Base-by-base conservation (phyloP, 2,113 vertebrate genomes). In the Hipposideros armiger region DNA sequence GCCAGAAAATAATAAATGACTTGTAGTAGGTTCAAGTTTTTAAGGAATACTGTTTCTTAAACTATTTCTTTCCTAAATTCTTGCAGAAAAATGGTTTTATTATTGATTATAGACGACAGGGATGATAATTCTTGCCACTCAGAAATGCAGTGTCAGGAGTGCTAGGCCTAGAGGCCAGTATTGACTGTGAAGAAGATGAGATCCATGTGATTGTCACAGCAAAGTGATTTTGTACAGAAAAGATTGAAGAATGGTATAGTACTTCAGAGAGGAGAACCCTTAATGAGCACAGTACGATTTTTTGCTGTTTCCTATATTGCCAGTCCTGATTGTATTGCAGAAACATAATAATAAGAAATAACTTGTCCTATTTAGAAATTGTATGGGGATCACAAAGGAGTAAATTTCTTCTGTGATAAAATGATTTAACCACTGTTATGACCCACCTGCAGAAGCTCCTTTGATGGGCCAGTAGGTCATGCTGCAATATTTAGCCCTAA, bases 31-130 rank as follows among this genome's bases (percentile, higher is more conserved):
- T 73, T 86, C 64, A 26, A 40, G 66, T 82, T 95, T 91, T 76
- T 84, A 89, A 94, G 47, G 92, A 86, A 66, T 32, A 58, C 28
- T 76, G 17, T 87, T 91, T 64, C 82, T 52, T 70, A 52, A 80
- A 73, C 58, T 89, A 11, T 73, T 97, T 76, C 73, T 95, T 88
- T 77, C 58, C 91, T 64, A 66, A 82, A 74, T 87, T 69, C n/a
- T 67, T 93, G 16, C 52, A 70, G n/a, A 87, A 4, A 62, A 32
- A 32, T 56, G 70, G 1, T 42, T 88, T 90, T 86, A 13, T 94
- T 66, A 40, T 9, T 54, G 42, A n/a, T 87, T 54, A 19, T 40
- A 20, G 47, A 81, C 73, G 82, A 32, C 40, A 69, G 47, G 40
- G 58, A 69, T 26, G 19, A 13, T 77, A 40, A 85, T 26, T 60